Evolutionary conservation across 2,797 vertebrate species (phyloP), one percentile per base, ranked within the genome.

Genomic region (Crenichthys baileyi): DNA sequence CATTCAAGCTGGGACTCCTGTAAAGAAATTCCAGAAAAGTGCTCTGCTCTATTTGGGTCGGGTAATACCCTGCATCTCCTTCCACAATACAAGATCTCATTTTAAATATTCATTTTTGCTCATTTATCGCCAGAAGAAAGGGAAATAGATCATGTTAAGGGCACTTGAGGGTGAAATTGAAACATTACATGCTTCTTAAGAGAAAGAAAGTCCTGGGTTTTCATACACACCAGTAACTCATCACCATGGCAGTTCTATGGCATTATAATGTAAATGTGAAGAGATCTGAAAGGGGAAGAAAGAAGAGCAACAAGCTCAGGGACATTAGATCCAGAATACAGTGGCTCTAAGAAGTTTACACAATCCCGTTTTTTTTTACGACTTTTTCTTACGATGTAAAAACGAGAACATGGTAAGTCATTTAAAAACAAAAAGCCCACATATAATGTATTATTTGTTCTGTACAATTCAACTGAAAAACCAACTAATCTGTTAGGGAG

Each of bases 1-100:
- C 87, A 94, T 96, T 96, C 91, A 96, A 76, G 39, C 75, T 72
- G 29, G 83, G 88, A 88, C 81, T 88, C 83, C 87, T 36, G 86
- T 92, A 85, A 84, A 91, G 91, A 90, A 93, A 94, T 95, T 92
- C 92, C 93, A 94, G 87, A 93, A 90, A 87, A 83, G 86, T n/a
- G 73, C 88, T 81, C 73, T 68, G 90, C 81, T 87, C 78, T 83
- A 89, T 92, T 90, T 87, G 81, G 67, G 87, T 82, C 84, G 81
- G 44, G 78, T 89, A 88, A 90, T 79, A 84, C 83, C 86, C 65
- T 26, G 53, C 53, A 76, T 61, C 81, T 72, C 83, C 79, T 51
- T 77, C 76, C 77, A 86, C 82, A 86, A 90, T 84, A 84, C 5
- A 78, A 80, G 77, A 89, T 88, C 88, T 76, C 76, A 77, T 88